These are phyloP conservation scores for Laothoe populi DNA, from an alignment of 2,888 invertebrate species.

Conservation along the genomic window DNA sequence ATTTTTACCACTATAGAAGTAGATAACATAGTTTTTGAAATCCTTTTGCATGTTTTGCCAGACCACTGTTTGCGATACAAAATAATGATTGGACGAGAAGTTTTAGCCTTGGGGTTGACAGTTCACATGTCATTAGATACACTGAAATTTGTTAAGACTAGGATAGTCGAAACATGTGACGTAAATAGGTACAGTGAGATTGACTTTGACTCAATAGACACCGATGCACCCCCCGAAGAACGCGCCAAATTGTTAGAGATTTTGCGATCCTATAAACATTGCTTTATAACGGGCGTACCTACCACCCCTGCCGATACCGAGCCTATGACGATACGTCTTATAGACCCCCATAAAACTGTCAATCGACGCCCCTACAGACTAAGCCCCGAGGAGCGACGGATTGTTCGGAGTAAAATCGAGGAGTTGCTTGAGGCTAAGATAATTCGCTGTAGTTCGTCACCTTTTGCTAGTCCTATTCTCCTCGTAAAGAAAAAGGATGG, in stretches of 20 bases:
- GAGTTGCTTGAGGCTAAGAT: constrained; percentile 26
- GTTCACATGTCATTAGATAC: background rate
- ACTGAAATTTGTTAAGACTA: background rate
- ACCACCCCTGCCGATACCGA: constrained; percentile 8
- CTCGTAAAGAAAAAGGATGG: constrained; percentile 37
- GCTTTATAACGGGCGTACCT: constrained; percentile 20
- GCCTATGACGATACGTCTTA: constrained; percentile 14
- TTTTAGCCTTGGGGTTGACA: background rate
- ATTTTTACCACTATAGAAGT: constrained; percentile 17
- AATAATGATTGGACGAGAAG: constrained; percentile 27
- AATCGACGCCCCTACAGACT: constrained; percentile 27
- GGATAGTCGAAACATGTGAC: background rate
- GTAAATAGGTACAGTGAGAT: too few relatives aligned
- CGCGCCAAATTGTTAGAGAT: background rate
- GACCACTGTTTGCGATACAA: constrained; percentile 23
- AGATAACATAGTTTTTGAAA: constrained; percentile 2
- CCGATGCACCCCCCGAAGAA: too few relatives aligned
- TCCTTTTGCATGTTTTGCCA: constrained; percentile 29
- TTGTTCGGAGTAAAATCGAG: constrained; percentile 8
- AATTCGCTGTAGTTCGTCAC: constrained; percentile 29
- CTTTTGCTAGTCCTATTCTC: constrained; percentile 26
- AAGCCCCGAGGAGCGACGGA: constrained; percentile 4
- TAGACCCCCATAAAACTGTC: constrained; percentile 15
- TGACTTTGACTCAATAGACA: too few relatives aligned
- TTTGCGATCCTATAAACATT: constrained; percentile 19